A percentile compares a stretch with the other conserved stretches of the same genome.
phyloP scores from a whole-genome alignment of 2,888 invertebrate genomes.

The Allolobophora icterica region DNA sequence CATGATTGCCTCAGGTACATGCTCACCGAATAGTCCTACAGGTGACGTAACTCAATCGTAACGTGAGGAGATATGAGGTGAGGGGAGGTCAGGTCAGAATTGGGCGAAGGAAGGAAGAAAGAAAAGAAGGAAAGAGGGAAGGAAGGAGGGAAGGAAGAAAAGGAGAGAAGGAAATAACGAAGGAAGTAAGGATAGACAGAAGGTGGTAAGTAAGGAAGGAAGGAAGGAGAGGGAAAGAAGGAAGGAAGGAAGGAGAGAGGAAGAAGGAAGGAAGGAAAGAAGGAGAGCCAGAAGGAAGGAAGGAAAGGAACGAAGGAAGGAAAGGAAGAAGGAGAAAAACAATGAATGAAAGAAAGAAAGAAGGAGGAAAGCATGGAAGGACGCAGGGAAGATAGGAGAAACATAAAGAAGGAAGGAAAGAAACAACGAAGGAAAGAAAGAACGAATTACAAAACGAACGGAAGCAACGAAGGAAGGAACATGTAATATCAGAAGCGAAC shows the following conservation, averaged over 20 bases:
- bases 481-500: no score
- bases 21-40: constrained; percentile 49
- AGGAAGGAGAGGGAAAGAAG: constrained; percentile 43
- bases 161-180: not conserved
- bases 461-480: not conserved
- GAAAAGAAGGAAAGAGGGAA: not conserved
- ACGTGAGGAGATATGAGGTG: not conserved
- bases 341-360: constrained; percentile 20
- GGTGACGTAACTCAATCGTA: not conserved
- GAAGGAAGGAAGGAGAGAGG: constrained; percentile 47
- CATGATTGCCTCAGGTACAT: constrained; percentile 50
- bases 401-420: constrained; percentile 43
- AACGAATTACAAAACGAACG: not conserved
- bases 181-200: not conserved
- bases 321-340: constrained; percentile 26
- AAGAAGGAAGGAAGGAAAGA: constrained; percentile 46
- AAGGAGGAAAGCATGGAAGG: constrained; percentile 38
- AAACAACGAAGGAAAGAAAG: constrained; percentile 19
- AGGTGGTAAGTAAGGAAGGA: not conserved
- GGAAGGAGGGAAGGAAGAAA: not conserved
- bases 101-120: not conserved
- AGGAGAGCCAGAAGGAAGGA: constrained; percentile 46
- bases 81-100: not conserved
- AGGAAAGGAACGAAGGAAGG: constrained; percentile 46
- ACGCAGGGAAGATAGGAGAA: constrained; percentile 45